A percentile compares a stretch with the other conserved stretches of the same genome.
phyloP scores from a whole-genome alignment of 2,888 invertebrate species.

The Arge pagana region DNA sequence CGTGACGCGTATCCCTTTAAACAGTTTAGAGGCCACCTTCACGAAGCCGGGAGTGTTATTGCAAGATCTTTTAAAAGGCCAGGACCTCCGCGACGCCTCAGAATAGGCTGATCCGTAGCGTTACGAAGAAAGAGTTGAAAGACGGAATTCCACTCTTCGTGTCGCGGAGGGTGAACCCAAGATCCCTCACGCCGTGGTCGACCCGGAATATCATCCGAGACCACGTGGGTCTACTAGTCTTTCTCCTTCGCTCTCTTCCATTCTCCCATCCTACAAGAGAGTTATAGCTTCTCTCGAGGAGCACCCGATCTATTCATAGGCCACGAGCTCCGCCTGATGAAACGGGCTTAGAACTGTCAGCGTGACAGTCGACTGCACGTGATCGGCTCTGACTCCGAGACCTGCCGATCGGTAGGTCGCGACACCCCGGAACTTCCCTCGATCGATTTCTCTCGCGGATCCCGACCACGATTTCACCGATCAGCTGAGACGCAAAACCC shows the following conservation, averaged over 20 bases:
- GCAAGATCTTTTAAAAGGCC: slow-evolving; percentile 14
- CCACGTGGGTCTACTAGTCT: slow-evolving; percentile 16
- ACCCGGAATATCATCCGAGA: slow-evolving; percentile 23
- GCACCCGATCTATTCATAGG: neutral
- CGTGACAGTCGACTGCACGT: neutral
- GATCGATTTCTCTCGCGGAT: too few relatives aligned
- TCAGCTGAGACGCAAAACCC: too few relatives aligned
- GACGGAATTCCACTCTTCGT: slow-evolving; percentile 15
- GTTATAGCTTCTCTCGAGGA: neutral
- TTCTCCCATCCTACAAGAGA: neutral
- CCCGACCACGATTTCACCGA: too few relatives aligned
- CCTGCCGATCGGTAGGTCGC: too few relatives aligned
- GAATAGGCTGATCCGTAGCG: slow-evolving; percentile 6
- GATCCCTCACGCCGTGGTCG: slow-evolving; percentile 21
- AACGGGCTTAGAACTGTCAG: neutral
- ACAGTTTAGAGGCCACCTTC: slow-evolving; percentile 16
- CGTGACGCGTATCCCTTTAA: too few relatives aligned
- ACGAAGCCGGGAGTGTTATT: slow-evolving; percentile 15
- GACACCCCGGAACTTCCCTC: too few relatives aligned
- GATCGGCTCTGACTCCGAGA: too few relatives aligned
- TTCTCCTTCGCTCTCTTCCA: neutral
- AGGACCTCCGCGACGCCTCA: slow-evolving; percentile 14
- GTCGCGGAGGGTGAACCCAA: neutral
- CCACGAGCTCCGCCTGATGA: neutral
- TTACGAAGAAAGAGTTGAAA: slow-evolving; percentile 14